Base-by-base conservation (phyloP, 2,888 invertebrate genomes). In the Furcula furcula region DNA sequence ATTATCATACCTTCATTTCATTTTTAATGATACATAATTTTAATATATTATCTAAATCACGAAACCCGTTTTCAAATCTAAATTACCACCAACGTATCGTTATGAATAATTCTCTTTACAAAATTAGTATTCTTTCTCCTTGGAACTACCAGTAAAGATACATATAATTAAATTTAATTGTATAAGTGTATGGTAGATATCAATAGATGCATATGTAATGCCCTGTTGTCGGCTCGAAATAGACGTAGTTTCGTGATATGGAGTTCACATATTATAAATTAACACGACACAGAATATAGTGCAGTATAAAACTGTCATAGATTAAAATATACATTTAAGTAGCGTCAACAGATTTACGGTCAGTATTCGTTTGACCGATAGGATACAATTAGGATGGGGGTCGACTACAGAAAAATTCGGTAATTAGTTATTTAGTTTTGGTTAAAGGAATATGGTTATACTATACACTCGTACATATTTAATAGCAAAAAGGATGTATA, bases 111-210 rank as follows among this genome's bases (percentile, higher is more conserved):
- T 25, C 23, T 25, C 23, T 26, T 6, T 29, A 46, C 29, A 31
- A 35, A 38, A 46, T 54, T 50, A 40, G 34, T 49, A 49, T 46
- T 32, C 36, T 7, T 14, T 7, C 18, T 19, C n/a, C 34, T 36
- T 7, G 26, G 36, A 27, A 14, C 26, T 14, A 7, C 12, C 23
- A 23, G 23, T 29, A 28, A 49, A 46, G 46, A 50, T 40, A 43
- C 36, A 41, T 15, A 38, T 40, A 46, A 43, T 37, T 31, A 31
- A 40, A 49, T 48, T 43, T 47, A 50, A 55, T 48, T 45, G 40
- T 49, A 46, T 42, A 36, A 28, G 29, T 42, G 38, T 30, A 34
- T 20, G 21, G 29, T 14, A 7, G 26, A 19, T 34, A 41, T 53
- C 23, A 9, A 20, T 23, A 16, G 9, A 5, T 15, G 15, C 40